These are phyloP conservation scores for Styela clava DNA, from an alignment of 23 tunicate genomes.

Conservation along the genomic window DNA sequence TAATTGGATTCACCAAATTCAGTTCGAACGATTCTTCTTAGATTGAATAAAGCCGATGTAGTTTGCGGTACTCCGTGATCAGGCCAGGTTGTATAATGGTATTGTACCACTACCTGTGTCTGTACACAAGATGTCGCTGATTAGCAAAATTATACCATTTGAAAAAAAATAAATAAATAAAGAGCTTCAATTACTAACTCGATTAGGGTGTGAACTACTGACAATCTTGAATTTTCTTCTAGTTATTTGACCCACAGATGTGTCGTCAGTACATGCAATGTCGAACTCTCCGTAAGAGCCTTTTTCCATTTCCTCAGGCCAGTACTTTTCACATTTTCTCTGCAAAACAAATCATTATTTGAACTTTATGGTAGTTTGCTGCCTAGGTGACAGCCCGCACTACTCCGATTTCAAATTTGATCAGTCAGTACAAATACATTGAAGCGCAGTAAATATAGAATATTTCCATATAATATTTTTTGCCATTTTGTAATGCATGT, in stretches of 20 bases:
- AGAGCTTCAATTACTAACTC: neutral
- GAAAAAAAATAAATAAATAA: neutral
- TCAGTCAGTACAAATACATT: too few species aligned
- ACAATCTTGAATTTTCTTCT: constrained; percentile 24
- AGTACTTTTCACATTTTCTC: constrained; percentile 58
- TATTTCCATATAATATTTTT: too few species aligned
- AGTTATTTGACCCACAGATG: constrained; percentile 20
- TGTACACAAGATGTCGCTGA: constrained; percentile 1
- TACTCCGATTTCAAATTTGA: too few species aligned
- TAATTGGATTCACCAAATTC: neutral
- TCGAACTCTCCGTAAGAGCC: constrained; percentile 21
- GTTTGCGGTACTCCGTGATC: constrained; percentile 57
- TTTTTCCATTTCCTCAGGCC: constrained; percentile 26
- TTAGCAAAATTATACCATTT: neutral
- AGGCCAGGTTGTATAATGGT: constrained; percentile 55
- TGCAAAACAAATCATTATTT: neutral
- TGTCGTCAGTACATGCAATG: constrained; percentile 4
- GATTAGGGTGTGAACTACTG: neutral
- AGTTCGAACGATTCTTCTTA: constrained; percentile 37
- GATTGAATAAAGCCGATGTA: constrained; percentile 44
- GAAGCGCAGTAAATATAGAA: too few species aligned
- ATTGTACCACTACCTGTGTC: constrained; percentile 18
- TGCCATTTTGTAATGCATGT: too few species aligned
- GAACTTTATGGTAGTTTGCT: neutral
- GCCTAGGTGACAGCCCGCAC: neutral